phyloP scores from a whole-genome alignment of 2,797 vertebrate species.

The Chaenodraco wilsoni region DNA sequence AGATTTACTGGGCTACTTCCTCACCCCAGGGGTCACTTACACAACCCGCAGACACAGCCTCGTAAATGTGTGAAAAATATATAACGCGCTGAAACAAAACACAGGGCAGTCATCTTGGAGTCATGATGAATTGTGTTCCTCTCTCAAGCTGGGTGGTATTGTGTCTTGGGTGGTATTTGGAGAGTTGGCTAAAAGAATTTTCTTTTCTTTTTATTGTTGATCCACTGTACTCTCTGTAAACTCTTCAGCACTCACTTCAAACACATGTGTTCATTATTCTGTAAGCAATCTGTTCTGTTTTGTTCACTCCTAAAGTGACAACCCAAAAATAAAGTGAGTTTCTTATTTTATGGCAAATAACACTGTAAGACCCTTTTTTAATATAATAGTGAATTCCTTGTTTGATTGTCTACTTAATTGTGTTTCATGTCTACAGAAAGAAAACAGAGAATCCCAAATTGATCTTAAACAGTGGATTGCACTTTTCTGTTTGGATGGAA shows the following conservation, averaged over 20 bases:
- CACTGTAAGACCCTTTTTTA: neutral
- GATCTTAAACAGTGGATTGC: neutral
- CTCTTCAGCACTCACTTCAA: conserved; percentile 45
- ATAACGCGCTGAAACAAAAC: conserved; percentile 39
- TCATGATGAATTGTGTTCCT: conserved; percentile 51
- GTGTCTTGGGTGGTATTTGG: conserved; percentile 71
- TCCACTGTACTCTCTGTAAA: conserved; percentile 35
- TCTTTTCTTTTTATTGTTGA: conserved; percentile 55
- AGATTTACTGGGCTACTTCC: conserved; percentile 43
- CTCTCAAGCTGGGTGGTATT: conserved; percentile 71
- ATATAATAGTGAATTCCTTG: neutral
- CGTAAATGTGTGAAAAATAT: conserved; percentile 40
- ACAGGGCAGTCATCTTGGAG: conserved; percentile 26
- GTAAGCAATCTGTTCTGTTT: conserved; percentile 26
- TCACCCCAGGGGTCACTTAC: conserved; percentile 49
- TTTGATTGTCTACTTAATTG: conserved; percentile 10
- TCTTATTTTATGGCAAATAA: conserved; percentile 17
- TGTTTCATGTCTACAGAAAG: no score
- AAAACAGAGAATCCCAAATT: no score
- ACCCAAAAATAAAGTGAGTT: neutral
- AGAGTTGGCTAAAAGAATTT: conserved; percentile 51
- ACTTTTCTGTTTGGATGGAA: neutral
- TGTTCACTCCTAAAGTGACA: conserved; percentile 14
- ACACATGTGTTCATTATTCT: conserved; percentile 39
- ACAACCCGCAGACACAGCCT: conserved; percentile 45